Base-by-base conservation (phyloP, 2,113 vertebrate species). In the Nothoprocta perdicaria region DNA sequence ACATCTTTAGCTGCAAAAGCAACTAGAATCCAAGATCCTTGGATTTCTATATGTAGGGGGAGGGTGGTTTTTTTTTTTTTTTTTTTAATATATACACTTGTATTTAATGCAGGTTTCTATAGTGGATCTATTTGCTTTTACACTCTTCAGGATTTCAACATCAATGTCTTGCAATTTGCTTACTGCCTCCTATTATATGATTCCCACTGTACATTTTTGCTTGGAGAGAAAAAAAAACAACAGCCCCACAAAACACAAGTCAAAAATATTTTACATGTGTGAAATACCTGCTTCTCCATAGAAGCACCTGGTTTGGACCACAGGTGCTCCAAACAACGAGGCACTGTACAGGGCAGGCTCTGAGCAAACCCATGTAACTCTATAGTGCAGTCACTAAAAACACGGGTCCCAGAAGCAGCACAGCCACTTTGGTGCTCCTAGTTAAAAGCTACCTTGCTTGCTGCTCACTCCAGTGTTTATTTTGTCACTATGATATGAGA, bases 311-410 rank as follows among this genome's bases (percentile, higher is more conserved):
- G 29, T 38, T 38, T 38, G 35, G 35, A n/a, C 46, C 12, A 57
- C 8, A 29, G 27, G 21, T 72, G 63, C 0, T 0, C 8, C 46
- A 61, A 68, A 40, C 12, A 63, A 41, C 5, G 7, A 43, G 4
- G 31, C n/a, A 55, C 9, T 38, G 50, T 6, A 57, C 9, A 43
- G 7, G 46, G 18, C 27, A 82, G 76, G n/a, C n/a, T 80, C 60
- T 66, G 50, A 89, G 71, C 22, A 84, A 89, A 69, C 35, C 5
- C 8, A 5, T 5, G 0, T 17, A 73, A 29, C 40, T 48, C 12
- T 0, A 6, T 1, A 27, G 35, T n/a, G 55, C 35, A 82, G 27
- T 12, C 67, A 29, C 68, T 65, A 94, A 83, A 89, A 91, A 35
- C 21, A 19, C 0, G 45, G 12, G 26, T 80, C 7, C 81, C 68